Evolutionary conservation across 2,113 vertebrate species (phyloP).

Genomic region (Oryzias woworae): DNA sequence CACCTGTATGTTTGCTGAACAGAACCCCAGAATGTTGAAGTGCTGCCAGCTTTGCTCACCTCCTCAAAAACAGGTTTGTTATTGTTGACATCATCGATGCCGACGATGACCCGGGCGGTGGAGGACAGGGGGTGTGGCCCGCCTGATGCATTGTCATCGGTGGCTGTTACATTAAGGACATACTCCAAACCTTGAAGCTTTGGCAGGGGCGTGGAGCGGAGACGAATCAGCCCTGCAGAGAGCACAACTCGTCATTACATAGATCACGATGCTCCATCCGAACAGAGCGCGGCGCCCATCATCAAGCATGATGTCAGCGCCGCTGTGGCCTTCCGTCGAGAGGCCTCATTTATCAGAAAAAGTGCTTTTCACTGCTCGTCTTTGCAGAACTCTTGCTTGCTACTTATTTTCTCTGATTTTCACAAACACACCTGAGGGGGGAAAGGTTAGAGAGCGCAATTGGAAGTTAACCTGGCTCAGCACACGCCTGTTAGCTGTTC

Average conservation of each 20-base stretch:
- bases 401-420: neutral
- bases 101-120: constrained; percentile 83
- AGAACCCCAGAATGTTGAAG: no score
- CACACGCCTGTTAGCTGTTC: constrained; percentile 55
- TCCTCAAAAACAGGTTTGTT: constrained; percentile 89
- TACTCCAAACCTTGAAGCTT: constrained; percentile 87
- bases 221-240: constrained; percentile 83
- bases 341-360: constrained; percentile 34
- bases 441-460: constrained; percentile 51
- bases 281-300: constrained; percentile 38
- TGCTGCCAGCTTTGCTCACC: constrained; percentile 63
- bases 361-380: constrained; percentile 3
- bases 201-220: constrained; percentile 82
- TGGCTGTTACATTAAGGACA: constrained; percentile 83
- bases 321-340: constrained; percentile 31
- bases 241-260: constrained; percentile 13
- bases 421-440: constrained; percentile 30
- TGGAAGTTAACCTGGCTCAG: constrained; percentile 61
- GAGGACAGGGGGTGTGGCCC: constrained; percentile 80
- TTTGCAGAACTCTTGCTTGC: constrained; percentile 14
- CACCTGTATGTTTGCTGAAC: no score
- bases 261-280: constrained; percentile 52
- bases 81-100: constrained; percentile 87
- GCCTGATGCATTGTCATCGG: constrained; percentile 85
- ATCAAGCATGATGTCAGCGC: constrained; percentile 35